A percentile compares a stretch with the other conserved stretches of the same genome.
Evolutionary conservation across 1,140 invertebrate genomes (phyloP).

Genomic region (Trypoxylus dichotomus): DNA sequence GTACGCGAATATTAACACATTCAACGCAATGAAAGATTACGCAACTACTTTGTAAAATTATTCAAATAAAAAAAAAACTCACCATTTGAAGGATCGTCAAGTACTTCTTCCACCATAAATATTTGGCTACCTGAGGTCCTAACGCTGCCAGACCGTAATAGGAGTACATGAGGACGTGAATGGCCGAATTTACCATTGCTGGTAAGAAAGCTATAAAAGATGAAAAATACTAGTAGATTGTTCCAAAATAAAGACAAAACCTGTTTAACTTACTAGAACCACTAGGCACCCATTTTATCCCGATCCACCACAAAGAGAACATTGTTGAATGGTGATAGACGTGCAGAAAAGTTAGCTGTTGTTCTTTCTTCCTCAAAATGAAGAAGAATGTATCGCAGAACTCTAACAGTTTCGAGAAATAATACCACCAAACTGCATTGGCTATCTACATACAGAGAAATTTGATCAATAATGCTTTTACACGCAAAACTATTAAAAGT

Average conservation of each 20-base stretch:
- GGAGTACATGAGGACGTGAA: slow-evolving; percentile 92
- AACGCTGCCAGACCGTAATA: slow-evolving; percentile 87
- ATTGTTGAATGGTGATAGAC: slow-evolving; percentile 92
- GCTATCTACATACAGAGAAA: slow-evolving; percentile 71
- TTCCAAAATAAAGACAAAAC: neutral
- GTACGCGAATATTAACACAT: too few relatives aligned
- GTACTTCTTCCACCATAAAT: slow-evolving; percentile 94
- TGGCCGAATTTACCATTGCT: slow-evolving; percentile 87
- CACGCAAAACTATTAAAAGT: neutral
- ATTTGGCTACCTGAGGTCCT: slow-evolving; percentile 76
- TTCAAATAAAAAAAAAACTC: too few relatives aligned
- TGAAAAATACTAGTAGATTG: slow-evolving; percentile 13
- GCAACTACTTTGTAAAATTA: too few relatives aligned
- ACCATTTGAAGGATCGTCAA: slow-evolving; percentile 82
- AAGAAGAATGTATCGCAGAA: slow-evolving; percentile 93
- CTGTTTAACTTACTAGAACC: slow-evolving; percentile 76
- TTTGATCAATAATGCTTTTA: slow-evolving; percentile 26
- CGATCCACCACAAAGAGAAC: slow-evolving; percentile 94
- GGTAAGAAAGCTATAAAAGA: slow-evolving; percentile 73
- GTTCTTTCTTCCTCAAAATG: slow-evolving; percentile 84
- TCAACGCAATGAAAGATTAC: too few relatives aligned
- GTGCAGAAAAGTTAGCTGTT: slow-evolving; percentile 86
- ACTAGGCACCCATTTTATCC: slow-evolving; percentile 94
- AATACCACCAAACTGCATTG: slow-evolving; percentile 95
- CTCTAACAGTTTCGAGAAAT: slow-evolving; percentile 91